phyloP scores from a whole-genome alignment of 1,140 invertebrate species.

The Drosophila sechellia region DNA sequence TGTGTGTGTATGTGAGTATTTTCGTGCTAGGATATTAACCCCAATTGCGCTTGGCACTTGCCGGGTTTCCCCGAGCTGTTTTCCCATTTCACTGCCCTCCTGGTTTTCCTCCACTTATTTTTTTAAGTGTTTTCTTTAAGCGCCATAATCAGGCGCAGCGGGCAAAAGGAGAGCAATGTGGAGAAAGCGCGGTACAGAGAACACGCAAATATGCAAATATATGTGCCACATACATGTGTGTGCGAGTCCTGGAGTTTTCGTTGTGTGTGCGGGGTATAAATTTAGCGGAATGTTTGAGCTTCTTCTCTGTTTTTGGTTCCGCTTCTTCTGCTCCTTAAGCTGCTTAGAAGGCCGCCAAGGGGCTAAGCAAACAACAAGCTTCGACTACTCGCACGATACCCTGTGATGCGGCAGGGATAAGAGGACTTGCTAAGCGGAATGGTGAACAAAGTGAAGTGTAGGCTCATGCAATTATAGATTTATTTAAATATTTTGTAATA shows the following conservation, averaged over 20 bases:
- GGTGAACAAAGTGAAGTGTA: too few relatives aligned
- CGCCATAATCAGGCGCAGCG: constrained; percentile 81
- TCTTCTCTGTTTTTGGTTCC: constrained; percentile 34
- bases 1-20: constrained; percentile 46
- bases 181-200: constrained; percentile 52
- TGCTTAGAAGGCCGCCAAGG: constrained; percentile 67
- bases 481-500: too few relatives aligned
- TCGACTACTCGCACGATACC: constrained; percentile 39
- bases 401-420: constrained; percentile 21
- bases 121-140: constrained; percentile 83
- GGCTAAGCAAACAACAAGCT: constrained; percentile 72
- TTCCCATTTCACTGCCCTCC: constrained; percentile 6
- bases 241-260: constrained; percentile 3
- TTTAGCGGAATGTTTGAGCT: constrained; percentile 46
- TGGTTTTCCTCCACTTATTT: constrained; percentile 4
- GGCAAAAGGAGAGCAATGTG: constrained; percentile 14
- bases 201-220: constrained; percentile 82
- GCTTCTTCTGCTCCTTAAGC: constrained; percentile 66
- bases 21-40: constrained; percentile 81
- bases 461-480: too few relatives aligned
- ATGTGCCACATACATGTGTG: constrained; percentile 41
- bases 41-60: constrained; percentile 79
- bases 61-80: constrained; percentile 43
- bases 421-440: background rate
- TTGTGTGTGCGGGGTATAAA: constrained; percentile 35